Evolutionary conservation across 2,113 vertebrate species (phyloP).

Genomic region (Argyrosomus japonicus): DNA sequence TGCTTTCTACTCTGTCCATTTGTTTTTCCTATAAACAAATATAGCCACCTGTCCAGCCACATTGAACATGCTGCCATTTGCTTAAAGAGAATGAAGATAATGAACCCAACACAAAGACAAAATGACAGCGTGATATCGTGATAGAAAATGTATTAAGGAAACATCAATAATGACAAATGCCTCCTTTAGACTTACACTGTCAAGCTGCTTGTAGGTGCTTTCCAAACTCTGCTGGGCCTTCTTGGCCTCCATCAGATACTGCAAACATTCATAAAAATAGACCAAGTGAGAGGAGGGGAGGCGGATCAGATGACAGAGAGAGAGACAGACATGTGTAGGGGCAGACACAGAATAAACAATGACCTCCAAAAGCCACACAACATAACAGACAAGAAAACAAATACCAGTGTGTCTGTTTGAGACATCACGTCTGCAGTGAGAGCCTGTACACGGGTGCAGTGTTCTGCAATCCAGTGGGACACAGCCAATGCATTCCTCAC

Average conservation of each 20-base stretch:
- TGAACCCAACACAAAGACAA: neutral
- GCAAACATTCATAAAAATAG: conserved; percentile 73
- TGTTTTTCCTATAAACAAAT: conserved; percentile 61
- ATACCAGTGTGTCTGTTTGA: conserved; percentile 67
- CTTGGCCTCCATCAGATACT: conserved; percentile 91
- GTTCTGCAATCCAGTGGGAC: conserved; percentile 53
- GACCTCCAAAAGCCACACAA: conserved; percentile 59
- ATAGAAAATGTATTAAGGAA: neutral
- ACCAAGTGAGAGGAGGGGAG: conserved; percentile 46
- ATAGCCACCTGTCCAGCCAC: conserved; percentile 27
- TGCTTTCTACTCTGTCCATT: conserved; percentile 26
- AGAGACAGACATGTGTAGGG: conserved; percentile 41
- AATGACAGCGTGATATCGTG: neutral
- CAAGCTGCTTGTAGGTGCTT: conserved; percentile 90
- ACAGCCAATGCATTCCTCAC: conserved; percentile 58
- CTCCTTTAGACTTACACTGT: conserved; percentile 85
- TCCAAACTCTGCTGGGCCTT: conserved; percentile 92
- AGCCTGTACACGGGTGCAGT: conserved; percentile 42
- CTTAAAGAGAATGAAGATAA: neutral
- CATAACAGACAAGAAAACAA: conserved; percentile 71
- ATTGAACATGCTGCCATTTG: conserved; percentile 2
- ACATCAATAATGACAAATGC: neutral
- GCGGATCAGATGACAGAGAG: conserved; percentile 55
- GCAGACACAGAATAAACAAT: conserved; percentile 72
- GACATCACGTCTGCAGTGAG: conserved; percentile 67